These are phyloP conservation scores for Lagodon rhomboides DNA, from an alignment of 2,797 vertebrate genomes.

Conservation along the genomic window DNA sequence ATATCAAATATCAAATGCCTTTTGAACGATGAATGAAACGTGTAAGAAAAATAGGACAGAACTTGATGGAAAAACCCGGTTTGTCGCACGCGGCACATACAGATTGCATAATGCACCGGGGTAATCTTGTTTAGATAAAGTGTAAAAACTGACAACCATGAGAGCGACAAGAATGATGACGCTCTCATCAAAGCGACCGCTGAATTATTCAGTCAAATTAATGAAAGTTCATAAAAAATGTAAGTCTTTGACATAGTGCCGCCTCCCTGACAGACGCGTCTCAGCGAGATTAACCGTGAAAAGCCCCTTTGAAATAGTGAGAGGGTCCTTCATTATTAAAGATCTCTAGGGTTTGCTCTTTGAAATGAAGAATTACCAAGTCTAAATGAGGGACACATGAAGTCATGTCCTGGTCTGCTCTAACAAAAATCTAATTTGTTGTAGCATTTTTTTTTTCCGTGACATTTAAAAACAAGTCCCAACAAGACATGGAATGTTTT, in stretches of 20 bases:
- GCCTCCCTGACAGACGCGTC: conserved; percentile 67
- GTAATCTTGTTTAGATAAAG: conserved; percentile 75
- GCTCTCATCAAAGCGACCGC: conserved; percentile 66
- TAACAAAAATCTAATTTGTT: conserved; percentile 46
- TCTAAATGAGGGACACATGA: conserved; percentile 48
- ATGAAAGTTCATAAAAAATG: conserved; percentile 82
- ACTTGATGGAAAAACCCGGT: conserved; percentile 9
- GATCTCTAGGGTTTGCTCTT: conserved; percentile 64
- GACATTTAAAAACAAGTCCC: conserved; percentile 43
- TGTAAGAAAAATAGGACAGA: conserved; percentile 11
- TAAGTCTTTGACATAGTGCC: conserved; percentile 60
- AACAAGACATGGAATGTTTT: neutral
- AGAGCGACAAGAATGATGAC: conserved; percentile 51
- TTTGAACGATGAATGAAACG: conserved; percentile 23
- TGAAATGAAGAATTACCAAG: conserved; percentile 60
- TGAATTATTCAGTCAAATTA: conserved; percentile 82
- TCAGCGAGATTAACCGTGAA: conserved; percentile 57
- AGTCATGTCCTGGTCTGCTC: conserved; percentile 50
- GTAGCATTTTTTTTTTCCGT: conserved; percentile 26
- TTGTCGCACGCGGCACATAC: conserved; percentile 30
- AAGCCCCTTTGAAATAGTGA: conserved; percentile 65
- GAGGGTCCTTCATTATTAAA: conserved; percentile 73
- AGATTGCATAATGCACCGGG: conserved; percentile 64
- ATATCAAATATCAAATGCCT: conserved; percentile 17
- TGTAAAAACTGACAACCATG: conserved; percentile 55